These are phyloP conservation scores for Temnothorax nylanderi DNA, from an alignment of 1,140 invertebrate genomes.

Conservation along the genomic window DNA sequence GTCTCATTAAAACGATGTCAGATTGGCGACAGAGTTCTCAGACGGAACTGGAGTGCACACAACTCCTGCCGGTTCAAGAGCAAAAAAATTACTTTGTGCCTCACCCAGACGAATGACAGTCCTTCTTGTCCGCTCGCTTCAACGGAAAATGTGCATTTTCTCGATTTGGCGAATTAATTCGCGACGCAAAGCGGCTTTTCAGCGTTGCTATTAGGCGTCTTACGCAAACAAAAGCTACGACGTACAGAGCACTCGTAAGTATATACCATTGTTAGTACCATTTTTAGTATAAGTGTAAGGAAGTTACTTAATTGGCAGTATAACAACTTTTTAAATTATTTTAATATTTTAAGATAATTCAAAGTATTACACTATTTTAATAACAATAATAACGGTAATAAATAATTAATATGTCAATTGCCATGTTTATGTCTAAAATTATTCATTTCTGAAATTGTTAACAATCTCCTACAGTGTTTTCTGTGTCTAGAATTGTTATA, in stretches of 20 bases:
- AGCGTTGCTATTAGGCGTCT: not conserved
- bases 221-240: not conserved
- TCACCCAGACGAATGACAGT: not conserved
- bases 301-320: not conserved
- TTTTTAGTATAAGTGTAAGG: not conserved
- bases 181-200: slow-evolving; percentile 5
- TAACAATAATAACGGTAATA: not conserved
- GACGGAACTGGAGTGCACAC: slow-evolving; percentile 53
- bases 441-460: not conserved
- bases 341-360: not conserved
- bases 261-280: not conserved
- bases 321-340: not conserved
- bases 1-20: slow-evolving; percentile 60
- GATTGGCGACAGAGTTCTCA: slow-evolving; percentile 44
- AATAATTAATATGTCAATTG: slow-evolving; percentile 3
- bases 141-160: slow-evolving; percentile 51
- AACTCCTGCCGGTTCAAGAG: slow-evolving; percentile 29
- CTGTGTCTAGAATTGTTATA: not conserved
- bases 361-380: not conserved
- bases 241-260: not conserved
- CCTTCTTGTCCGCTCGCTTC: not conserved
- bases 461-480: not conserved
- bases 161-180: slow-evolving; percentile 55
- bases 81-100: slow-evolving; percentile 42
- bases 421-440: not conserved